Evolutionary conservation across 2,797 vertebrate genomes (phyloP), one percentile per base, ranked within the genome.

Genomic region (Enteromius mattozi): DNA sequence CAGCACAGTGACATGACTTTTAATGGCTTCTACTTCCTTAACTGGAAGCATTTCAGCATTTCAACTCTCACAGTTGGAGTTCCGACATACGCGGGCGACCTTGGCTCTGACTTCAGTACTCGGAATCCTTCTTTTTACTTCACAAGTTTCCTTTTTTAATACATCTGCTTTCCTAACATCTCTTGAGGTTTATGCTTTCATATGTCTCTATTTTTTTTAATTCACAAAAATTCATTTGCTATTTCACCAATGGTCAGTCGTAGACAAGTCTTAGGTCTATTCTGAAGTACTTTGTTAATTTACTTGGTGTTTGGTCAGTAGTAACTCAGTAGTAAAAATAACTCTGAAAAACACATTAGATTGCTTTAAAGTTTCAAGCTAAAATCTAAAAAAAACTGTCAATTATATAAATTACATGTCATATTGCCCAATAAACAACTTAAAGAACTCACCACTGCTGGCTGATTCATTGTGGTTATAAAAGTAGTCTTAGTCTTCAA

Each of bases 61-160:
- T 83, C 68, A 83, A 59, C 68, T 78, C 51, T 59, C 75, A 71
- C 76, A 72, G 77, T 80, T 51, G 40, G 75, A 59, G 37, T 35
- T 65, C 56, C 21, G 45, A 51, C 69, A 78, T 65, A 76, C 10
- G 27, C 30, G 24, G 12, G 75, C 6, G 47, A 79, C 85, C 85
- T 66, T 72, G 74, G 82, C 90, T 91, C 81, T 85, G 81, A 86
- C 83, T 79, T 74, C 89, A 89, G 80, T 85, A 80, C 66, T 86
- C 40, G 59, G 24, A 49, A 37, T 37, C 33, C 19, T 49, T 78
- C 16, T 40, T 51, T 86, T 81, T 71, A 35, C 49, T 49, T 19
- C 27, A 40, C 37, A 76, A 76, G 54, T 49, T 80, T 35, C 65
- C 77, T 30, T 47, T 65, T 61, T 79, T 10, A 80, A 68, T 45